Conservation (phyloP, 2,797 vertebrate genomes). For the Esox masquinongy region DNA sequence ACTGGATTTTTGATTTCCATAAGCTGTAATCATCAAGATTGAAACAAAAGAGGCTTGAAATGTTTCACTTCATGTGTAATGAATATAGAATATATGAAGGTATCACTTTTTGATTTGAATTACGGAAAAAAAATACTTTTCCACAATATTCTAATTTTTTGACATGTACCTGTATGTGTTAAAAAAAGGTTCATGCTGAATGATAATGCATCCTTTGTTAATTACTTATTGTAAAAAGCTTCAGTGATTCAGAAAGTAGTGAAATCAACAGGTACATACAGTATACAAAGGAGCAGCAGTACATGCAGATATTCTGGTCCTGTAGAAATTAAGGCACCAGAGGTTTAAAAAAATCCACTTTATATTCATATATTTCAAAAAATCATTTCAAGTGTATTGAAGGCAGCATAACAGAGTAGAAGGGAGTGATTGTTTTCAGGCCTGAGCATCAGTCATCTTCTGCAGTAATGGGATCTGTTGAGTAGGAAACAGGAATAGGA, state of each 20-base stretch:
- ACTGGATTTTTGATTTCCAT: too few relatives aligned
- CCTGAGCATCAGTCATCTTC: slow-evolving; percentile 76
- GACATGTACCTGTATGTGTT: too few relatives aligned
- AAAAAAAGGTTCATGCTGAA: not conserved
- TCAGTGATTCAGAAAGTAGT: slow-evolving; percentile 26
- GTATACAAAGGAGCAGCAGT: slow-evolving; percentile 69
- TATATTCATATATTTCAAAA: slow-evolving; percentile 51
- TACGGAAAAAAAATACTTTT: too few relatives aligned
- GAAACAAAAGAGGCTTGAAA: too few relatives aligned
- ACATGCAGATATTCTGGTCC: slow-evolving; percentile 86
- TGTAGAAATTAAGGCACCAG: slow-evolving; percentile 94
- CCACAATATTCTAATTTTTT: too few relatives aligned
- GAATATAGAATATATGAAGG: too few relatives aligned
- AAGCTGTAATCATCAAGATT: too few relatives aligned
- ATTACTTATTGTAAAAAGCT: slow-evolving; percentile 18
- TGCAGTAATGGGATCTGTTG: slow-evolving; percentile 89
- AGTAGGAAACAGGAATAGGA: slow-evolving; percentile 13
- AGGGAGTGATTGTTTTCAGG: slow-evolving; percentile 57
- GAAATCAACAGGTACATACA: slow-evolving; percentile 23
- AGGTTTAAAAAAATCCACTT: slow-evolving; percentile 75
- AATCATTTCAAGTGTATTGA: slow-evolving; percentile 71
- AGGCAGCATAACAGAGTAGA: slow-evolving; percentile 77
- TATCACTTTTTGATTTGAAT: too few relatives aligned
- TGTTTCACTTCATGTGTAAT: too few relatives aligned
- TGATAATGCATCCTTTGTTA: slow-evolving; percentile 6